phyloP scores from a whole-genome alignment of 2,113 vertebrate genomes.

The Sterna hirundo region DNA sequence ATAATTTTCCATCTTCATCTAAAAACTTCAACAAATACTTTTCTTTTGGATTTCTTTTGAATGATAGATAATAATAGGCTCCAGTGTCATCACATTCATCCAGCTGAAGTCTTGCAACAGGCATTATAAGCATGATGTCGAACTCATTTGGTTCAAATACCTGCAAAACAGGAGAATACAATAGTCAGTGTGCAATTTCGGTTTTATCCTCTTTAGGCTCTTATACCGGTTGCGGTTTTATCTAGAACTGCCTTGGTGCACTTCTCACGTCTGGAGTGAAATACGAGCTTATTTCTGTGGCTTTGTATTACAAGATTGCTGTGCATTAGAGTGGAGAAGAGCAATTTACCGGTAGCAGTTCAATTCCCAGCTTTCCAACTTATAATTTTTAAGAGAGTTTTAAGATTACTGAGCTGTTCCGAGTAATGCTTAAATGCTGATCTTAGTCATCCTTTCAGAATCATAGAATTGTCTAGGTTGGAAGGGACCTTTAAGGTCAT shows the following conservation, averaged over 20 bases:
- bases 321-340: not conserved
- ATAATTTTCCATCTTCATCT: conserved; percentile 60
- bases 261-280: not conserved
- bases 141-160: conserved; percentile 76
- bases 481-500: not conserved
- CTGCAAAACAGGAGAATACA: conserved; percentile 40
- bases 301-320: not conserved
- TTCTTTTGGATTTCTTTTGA: conserved; percentile 64
- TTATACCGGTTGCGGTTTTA: not conserved
- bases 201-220: not conserved
- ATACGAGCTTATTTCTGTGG: not conserved
- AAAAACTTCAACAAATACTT: conserved; percentile 47
- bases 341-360: not conserved
- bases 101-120: conserved; percentile 55
- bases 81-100: conserved; percentile 32
- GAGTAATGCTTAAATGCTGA: not conserved
- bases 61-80: conserved; percentile 59
- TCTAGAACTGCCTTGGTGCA: not conserved
- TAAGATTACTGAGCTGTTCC: not conserved
- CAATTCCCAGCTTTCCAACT: not conserved
- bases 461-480: not conserved
- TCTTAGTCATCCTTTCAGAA: not conserved
- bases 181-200: not conserved
- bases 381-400: not conserved
- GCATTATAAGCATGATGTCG: conserved; percentile 76